Conservation (phyloP, 2,113 vertebrate species). For the Erpornis zantholeuca region DNA sequence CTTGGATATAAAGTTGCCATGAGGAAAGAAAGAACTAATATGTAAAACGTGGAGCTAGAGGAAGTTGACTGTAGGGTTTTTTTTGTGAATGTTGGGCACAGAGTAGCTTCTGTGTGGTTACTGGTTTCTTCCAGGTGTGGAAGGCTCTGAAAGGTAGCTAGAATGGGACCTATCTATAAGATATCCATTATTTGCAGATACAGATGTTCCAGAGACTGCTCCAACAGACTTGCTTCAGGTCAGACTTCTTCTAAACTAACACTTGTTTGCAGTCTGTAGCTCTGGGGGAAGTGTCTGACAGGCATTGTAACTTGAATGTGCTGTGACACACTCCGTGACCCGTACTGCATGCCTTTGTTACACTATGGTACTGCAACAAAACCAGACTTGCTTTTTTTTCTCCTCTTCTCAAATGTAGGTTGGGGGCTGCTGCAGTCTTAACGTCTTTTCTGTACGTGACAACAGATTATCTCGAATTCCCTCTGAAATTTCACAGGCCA, state of each 20-base stretch:
- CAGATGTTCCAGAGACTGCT: not conserved
- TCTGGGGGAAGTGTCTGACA: not conserved
- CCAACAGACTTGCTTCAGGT: not conserved
- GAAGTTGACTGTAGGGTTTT: not conserved
- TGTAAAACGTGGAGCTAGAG: not conserved
- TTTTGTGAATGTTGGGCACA: not conserved
- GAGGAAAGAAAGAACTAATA: not conserved
- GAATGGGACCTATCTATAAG: not conserved
- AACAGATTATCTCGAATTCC: slow-evolving; percentile 90
- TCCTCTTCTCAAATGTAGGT: slow-evolving; percentile 72
- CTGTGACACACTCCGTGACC: not conserved
- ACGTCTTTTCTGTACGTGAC: slow-evolving; percentile 92
- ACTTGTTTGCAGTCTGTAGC: not conserved
- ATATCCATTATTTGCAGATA: not conserved
- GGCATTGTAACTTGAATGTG: not conserved
- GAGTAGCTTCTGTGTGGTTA: not conserved
- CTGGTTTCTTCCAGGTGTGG: not conserved
- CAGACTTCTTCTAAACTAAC: not conserved
- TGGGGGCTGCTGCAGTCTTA: slow-evolving; percentile 91
- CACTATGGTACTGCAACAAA: not conserved
- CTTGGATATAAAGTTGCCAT: not conserved
- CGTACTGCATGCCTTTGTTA: not conserved
- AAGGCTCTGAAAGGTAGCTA: not conserved
- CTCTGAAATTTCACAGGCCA: slow-evolving; percentile 89
- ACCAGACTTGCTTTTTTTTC: not conserved